These are phyloP conservation scores for Anthonomus grandis DNA, from an alignment of 1,140 invertebrate genomes.

Conservation along the genomic window DNA sequence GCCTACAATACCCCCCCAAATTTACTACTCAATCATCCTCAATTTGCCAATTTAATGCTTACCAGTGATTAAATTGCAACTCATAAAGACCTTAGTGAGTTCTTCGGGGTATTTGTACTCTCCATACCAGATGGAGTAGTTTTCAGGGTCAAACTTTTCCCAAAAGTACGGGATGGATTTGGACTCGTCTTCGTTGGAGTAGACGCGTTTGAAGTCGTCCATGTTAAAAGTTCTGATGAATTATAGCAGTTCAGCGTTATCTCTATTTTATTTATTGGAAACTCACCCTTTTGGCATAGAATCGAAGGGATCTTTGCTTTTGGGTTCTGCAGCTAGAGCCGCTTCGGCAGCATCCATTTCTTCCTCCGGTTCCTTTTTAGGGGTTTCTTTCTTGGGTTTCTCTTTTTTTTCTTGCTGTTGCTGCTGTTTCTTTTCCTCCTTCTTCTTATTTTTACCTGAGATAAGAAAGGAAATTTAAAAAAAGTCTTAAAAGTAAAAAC, in stretches of 20 bases:
- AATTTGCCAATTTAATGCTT: background rate
- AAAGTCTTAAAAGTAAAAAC: background rate
- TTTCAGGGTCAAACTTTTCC: slow-evolving; percentile 94
- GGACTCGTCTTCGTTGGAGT: slow-evolving; percentile 94
- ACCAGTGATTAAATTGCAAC: slow-evolving; percentile 91
- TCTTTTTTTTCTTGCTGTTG: slow-evolving; percentile 60
- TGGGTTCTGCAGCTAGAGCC: slow-evolving; percentile 70
- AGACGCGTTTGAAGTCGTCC: slow-evolving; percentile 96
- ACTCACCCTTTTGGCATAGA: slow-evolving; percentile 77
- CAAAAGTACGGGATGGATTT: slow-evolving; percentile 97
- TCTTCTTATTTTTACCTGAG: slow-evolving; percentile 36
- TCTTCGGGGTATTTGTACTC: slow-evolving; percentile 97
- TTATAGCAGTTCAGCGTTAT: background rate
- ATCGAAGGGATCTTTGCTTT: slow-evolving; percentile 91
- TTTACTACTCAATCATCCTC: background rate
- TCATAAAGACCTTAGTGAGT: slow-evolving; percentile 92
- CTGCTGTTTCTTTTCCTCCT: slow-evolving; percentile 58
- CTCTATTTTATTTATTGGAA: slow-evolving; percentile 2
- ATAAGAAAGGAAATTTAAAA: background rate
- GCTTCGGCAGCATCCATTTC: slow-evolving; percentile 68
- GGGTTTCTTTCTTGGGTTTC: slow-evolving; percentile 54
- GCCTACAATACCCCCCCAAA: slow-evolving; percentile 66
- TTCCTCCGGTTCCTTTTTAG: slow-evolving; percentile 56
- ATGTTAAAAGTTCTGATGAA: slow-evolving; percentile 76
- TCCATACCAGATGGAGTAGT: slow-evolving; percentile 96